These are phyloP conservation scores for Hafferia zeledoni DNA, from an alignment of 2,797 vertebrate species.

Conservation along the genomic window DNA sequence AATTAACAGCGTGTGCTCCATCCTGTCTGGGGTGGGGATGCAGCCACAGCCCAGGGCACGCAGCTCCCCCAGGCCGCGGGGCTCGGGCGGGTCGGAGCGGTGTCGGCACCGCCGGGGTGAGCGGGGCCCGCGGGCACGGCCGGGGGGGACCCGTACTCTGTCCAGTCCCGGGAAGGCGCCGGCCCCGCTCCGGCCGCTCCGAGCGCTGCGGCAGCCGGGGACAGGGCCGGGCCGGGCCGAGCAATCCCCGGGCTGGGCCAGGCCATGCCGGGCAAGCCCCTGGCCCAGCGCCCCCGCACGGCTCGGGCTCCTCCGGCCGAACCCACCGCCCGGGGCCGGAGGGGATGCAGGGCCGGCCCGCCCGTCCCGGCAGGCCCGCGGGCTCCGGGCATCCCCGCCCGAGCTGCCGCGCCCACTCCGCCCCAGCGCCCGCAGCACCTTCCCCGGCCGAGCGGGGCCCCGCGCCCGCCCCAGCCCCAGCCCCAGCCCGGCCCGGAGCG, in stretches of 20 bases:
- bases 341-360: background rate
- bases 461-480: background rate
- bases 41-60: too few species aligned
- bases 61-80: background rate
- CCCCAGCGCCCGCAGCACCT: background rate
- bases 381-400: background rate
- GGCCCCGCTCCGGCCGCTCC: background rate
- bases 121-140: too few species aligned
- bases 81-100: background rate
- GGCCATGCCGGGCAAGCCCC: too few species aligned
- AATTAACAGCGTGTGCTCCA: background rate
- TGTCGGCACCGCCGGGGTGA: too few species aligned
- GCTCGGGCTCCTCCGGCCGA: background rate
- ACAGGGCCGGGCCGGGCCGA: too few species aligned
- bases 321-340: background rate
- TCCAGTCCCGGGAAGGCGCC: too few species aligned
- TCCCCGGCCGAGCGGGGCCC: background rate
- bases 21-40: background rate
- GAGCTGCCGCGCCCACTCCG: too few species aligned
- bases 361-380: background rate
- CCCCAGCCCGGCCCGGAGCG: background rate
- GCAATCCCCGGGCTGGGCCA: too few species aligned
- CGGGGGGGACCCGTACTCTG: too few species aligned
- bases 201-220: background rate
- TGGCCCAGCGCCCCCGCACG: background rate